phyloP scores from a whole-genome alignment of 1,140 invertebrate species.

The Danaus melanippus region DNA sequence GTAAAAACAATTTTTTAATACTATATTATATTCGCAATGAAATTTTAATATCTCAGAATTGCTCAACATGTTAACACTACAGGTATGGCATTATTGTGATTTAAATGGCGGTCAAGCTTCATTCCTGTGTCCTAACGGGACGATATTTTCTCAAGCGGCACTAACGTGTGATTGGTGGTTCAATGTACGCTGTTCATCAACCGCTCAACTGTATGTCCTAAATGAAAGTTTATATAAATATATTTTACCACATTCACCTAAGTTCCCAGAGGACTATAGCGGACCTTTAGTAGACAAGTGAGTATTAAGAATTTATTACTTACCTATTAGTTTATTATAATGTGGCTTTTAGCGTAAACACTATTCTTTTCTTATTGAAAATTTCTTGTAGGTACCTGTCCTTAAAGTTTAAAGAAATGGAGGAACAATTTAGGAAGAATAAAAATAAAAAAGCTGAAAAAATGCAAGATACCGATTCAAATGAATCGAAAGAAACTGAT shows the following conservation, averaged over 20 bases:
- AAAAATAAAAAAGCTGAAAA: conserved; percentile 57
- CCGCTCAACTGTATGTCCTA: conserved; percentile 86
- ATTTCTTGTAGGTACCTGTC: conserved; percentile 78
- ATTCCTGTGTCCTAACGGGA: conserved; percentile 92
- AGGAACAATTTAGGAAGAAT: conserved; percentile 78
- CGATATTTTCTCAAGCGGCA: conserved; percentile 90
- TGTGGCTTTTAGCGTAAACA: no score
- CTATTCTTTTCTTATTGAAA: no score
- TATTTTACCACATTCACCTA: conserved; percentile 86
- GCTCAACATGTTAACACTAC: conserved; percentile 14
- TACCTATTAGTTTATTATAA: no score
- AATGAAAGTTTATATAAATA: conserved; percentile 92
- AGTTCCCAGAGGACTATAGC: conserved; percentile 90
- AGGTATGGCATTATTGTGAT: conserved; percentile 94
- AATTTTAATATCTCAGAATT: no score
- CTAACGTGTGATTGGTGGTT: conserved; percentile 95
- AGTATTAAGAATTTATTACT: conserved; percentile 27
- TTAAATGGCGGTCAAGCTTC: conserved; percentile 92
- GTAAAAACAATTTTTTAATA: conserved; percentile 46
- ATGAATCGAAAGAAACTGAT: conserved; percentile 17
- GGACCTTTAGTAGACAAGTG: conserved; percentile 87
- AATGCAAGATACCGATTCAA: conserved; percentile 28
- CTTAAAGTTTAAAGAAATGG: conserved; percentile 87
- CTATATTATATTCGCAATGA: no score
- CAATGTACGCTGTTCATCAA: conserved; percentile 87